Base-by-base conservation (phyloP, 2,113 vertebrate genomes). In the Nestor notabilis region DNA sequence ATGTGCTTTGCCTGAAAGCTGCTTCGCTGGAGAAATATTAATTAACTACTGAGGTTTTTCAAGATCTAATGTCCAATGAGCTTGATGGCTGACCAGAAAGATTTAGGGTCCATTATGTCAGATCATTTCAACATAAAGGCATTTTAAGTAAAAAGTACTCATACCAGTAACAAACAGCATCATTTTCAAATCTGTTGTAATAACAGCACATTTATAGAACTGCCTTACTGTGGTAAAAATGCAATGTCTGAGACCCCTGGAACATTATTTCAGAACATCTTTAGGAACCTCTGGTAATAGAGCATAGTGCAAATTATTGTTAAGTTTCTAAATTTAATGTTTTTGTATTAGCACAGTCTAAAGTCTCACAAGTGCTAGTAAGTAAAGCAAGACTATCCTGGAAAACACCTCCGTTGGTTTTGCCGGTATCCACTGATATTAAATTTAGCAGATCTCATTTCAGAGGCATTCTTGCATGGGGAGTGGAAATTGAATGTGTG, bases 11-110 rank as follows among this genome's bases (percentile, higher is more conserved):
- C 28, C 61, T 88, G 49, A 88, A 82, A 94, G 69, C 56, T 85
- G 63, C 68, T 93, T 85, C 74, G 66, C 65, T 92, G 55, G 35
- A 87, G 60, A 91, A 93, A 93, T 91, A 87, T 37, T 65, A 85
- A 83, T 90, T 79, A 95, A 86, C 58, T 83, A 41, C 33, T 52
- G 44, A 79, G n/a, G 4, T 80, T 90, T 95, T 93, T 60, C 17
- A 72, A 88, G 74, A 71, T 72, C 28, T 88, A 76, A 55, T 0
- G 2, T 95, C 49, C 74, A 77, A 4, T 41, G 58, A 86, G 35
- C 23, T 79, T 56, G 81, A 77, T 53, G 86, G 50, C 64, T 63
- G 46, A 88, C 63, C 10, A 64, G 56, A 92, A 85, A 80, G 44
- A 83, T 85, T 79, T 93, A 76, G 52, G 61, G 53, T 70, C 77